Evolutionary conservation across 2,888 invertebrate species (phyloP), one percentile per base, ranked within the genome.

Genomic region (Bibio marci): DNA sequence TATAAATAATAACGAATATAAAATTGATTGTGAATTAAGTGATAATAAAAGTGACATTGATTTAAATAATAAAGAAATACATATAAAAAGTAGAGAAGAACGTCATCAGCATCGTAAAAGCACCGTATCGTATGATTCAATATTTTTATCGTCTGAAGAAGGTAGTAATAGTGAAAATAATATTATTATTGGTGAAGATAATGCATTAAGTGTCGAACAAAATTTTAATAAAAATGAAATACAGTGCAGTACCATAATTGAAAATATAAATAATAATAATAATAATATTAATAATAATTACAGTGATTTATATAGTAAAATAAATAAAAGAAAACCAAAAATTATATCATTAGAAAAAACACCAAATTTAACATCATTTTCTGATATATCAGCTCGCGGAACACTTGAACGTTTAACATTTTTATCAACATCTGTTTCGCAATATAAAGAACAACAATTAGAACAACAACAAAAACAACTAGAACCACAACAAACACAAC

Each of bases 321-420:
- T 57, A 56, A 55, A 63, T 63, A 14, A 62, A 61, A 43, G 69
- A 69, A 66, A 67, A 51, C 70, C 71, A 32, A 70, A 70, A 47
- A 69, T 70, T 25, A 63, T 70, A 37, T 63, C 67, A 5, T 63
- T 58, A 2, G 68, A 61, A 56, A 35, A 41, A 35, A 46, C 44
- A 41, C 53, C 58, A 7, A 59, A 59, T 38, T 47, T 56, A 5
- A 56, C 54, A 40, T 46, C 53, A 18, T 47, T 51, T 38, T 49
- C 51, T 0, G 53, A 54, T 37, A 50, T 50, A 7, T 40, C 48
- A 13, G 41, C 41, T 25, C 44, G 47, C 6, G 50, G 49, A 3
- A 45, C 47, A n/a, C 40, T 49, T 2, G 51, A 51, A 35, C 44
- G 49, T 26, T 32, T 52, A 17, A 49, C 49, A 17, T 49, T 48